Evolutionary conservation across 1,140 invertebrate genomes (phyloP).

Genomic region (Drosophila tropicalis): DNA sequence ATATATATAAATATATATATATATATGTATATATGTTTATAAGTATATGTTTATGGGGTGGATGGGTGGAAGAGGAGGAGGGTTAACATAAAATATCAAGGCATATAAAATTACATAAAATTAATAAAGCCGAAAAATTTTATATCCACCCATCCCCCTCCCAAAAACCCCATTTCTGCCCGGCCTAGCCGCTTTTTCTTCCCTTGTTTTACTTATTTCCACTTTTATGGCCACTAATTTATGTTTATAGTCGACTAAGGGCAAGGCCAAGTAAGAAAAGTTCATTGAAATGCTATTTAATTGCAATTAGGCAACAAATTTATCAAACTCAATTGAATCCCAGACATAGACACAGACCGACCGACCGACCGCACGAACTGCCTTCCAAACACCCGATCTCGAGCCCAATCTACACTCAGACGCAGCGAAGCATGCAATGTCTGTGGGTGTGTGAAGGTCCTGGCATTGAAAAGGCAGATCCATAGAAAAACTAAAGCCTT

Average conservation of each 20-base stretch:
- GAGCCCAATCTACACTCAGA: background rate
- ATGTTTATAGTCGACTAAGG: constrained; percentile 10
- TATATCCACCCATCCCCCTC: background rate
- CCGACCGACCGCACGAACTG: background rate
- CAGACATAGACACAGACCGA: constrained; percentile 2
- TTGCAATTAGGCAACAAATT: constrained; percentile 28
- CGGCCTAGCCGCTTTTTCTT: background rate
- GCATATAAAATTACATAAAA: constrained; percentile 45
- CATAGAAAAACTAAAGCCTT: constrained; percentile 6
- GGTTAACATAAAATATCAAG: constrained; percentile 40
- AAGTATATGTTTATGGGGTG: background rate
- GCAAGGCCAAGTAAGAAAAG: constrained; percentile 14
- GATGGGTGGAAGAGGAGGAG: background rate
- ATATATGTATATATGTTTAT: background rate
- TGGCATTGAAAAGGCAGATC: background rate
- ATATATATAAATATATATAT: background rate
- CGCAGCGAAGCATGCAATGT: constrained; percentile 11
- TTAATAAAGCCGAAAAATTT: constrained; percentile 38
- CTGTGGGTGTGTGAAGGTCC: constrained; percentile 1
- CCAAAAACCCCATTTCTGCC: too few species aligned
- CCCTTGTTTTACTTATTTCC: background rate
- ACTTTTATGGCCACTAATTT: constrained; percentile 28
- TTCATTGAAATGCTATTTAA: constrained; percentile 29
- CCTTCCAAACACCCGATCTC: background rate
- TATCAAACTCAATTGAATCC: constrained; percentile 15